phyloP scores from a whole-genome alignment of 2,113 vertebrate genomes.

The Tapirus terrestris region DNA sequence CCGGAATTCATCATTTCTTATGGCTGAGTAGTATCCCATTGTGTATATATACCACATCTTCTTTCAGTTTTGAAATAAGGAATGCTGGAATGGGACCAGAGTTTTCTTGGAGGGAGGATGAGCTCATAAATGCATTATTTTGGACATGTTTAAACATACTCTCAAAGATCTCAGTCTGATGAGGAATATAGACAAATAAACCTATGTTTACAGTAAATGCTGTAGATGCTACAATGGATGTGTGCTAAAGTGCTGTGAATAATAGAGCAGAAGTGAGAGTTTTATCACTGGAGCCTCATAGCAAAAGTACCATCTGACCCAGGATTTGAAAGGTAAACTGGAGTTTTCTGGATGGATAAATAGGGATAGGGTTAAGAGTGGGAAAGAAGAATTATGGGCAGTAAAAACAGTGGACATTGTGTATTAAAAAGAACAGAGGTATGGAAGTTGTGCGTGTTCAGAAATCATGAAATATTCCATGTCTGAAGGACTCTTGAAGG shows the following conservation, averaged over 20 bases:
- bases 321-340: background rate
- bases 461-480: background rate
- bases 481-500: background rate
- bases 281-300: background rate
- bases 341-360: background rate
- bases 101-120: background rate
- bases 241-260: background rate
- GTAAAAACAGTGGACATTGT: background rate
- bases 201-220: background rate
- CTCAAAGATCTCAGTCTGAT: background rate
- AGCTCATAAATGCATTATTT: background rate
- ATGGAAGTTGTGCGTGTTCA: background rate
- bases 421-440: background rate
- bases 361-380: no score
- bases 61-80: no score
- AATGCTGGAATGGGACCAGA: background rate
- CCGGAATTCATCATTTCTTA: no score
- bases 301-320: no score
- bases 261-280: no score
- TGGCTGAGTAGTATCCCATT: no score
- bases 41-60: no score
- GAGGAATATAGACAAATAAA: background rate
- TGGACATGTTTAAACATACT: background rate
- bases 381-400: background rate
- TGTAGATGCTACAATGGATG: rapidly evolving